A percentile compares a stretch with the other conserved stretches of the same genome.
Conservation (phyloP, 2,113 vertebrate species). For the Cromileptes altivelis region DNA sequence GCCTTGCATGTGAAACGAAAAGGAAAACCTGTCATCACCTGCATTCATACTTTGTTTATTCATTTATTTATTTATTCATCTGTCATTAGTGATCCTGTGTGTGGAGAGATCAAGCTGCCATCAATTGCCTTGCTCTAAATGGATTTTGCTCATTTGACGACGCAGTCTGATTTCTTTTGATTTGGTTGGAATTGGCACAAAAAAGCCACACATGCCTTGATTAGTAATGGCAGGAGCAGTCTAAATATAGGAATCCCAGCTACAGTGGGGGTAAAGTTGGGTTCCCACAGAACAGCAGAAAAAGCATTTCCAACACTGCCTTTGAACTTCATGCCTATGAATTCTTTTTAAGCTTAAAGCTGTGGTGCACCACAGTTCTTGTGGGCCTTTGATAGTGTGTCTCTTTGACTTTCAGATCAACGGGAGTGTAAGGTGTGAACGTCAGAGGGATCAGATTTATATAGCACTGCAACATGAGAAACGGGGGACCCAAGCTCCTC, state of each 20-base stretch:
- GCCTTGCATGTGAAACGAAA: slow-evolving; percentile 3
- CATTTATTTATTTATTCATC: neutral
- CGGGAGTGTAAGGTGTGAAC: slow-evolving; percentile 28
- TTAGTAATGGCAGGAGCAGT: slow-evolving; percentile 15
- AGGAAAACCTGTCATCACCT: slow-evolving; percentile 10
- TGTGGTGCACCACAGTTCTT: neutral
- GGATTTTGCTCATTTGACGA: neutral
- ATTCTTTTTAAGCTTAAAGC: slow-evolving; percentile 63
- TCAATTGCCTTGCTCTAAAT: neutral
- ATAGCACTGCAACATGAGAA: slow-evolving; percentile 10
- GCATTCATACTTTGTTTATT: neutral
- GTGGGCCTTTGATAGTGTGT: slow-evolving; percentile 44
- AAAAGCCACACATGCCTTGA: slow-evolving; percentile 5
- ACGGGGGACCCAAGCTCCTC: neutral
- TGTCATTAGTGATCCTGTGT: slow-evolving; percentile 11
- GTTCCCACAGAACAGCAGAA: slow-evolving; percentile 34
- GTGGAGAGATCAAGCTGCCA: neutral
- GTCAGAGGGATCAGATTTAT: slow-evolving; percentile 28
- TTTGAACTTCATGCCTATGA: slow-evolving; percentile 65
- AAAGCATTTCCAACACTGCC: slow-evolving; percentile 34
- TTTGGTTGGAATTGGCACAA: slow-evolving; percentile 36
- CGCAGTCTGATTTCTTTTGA: slow-evolving; percentile 31
- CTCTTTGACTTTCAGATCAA: slow-evolving; percentile 54
- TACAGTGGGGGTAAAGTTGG: slow-evolving; percentile 24
- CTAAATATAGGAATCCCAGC: slow-evolving; percentile 48